Conservation (phyloP, 1,140 invertebrate species). For the Physella acuta region DNA sequence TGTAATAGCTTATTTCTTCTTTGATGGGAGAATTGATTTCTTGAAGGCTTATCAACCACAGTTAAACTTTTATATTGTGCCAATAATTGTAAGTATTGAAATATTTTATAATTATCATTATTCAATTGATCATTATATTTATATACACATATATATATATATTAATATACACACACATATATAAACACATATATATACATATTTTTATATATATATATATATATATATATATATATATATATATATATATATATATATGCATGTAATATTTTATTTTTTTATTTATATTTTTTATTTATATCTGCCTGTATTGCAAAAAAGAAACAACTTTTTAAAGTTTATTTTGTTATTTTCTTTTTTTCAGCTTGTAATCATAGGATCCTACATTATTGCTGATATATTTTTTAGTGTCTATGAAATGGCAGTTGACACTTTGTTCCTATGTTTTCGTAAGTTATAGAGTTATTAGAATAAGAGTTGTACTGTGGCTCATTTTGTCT, state of each 20-base stretch:
- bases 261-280: no score
- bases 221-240: no score
- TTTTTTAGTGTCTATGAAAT: constrained; percentile 93
- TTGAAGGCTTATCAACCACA: constrained; percentile 39
- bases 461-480: background rate
- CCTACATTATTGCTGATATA: constrained; percentile 75
- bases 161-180: no score
- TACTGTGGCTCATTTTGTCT: background rate
- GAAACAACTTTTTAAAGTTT: no score
- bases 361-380: constrained; percentile 59
- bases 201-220: no score
- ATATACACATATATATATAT: no score
- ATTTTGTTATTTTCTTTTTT: background rate
- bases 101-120: no score
- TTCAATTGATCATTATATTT: no score
- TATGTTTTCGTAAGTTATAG: constrained; percentile 83
- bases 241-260: no score
- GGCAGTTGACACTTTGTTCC: constrained; percentile 92
- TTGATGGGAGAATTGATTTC: constrained; percentile 56
- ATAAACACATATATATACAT: no score
- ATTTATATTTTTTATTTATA: no score
- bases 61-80: constrained; percentile 67
- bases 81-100: constrained; percentile 61
- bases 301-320: background rate
- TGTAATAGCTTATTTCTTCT: constrained; percentile 60